Evolutionary conservation across 1,140 invertebrate genomes (phyloP), one percentile per base, ranked within the genome.

Genomic region (Drosophila sp.): DNA sequence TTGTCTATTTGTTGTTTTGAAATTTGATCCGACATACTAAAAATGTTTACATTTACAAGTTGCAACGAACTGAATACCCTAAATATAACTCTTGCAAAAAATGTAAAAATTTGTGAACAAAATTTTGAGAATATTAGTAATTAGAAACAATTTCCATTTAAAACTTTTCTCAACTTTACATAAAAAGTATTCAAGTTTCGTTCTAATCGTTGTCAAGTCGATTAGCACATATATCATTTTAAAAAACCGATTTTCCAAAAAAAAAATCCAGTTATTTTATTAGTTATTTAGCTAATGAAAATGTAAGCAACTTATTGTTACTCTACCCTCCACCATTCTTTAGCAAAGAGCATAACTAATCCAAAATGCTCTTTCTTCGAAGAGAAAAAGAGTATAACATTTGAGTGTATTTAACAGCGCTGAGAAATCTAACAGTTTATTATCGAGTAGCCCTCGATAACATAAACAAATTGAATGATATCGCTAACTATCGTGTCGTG

Each of bases 281-380:
- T 47, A 23, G 44, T 47, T 47, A 25, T 47, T 47, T 47, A 47
- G 44, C 44, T 47, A 47, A 25, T 47, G 23, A 5, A 41, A 23
- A 29, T 27, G 32, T 25, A 60, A 41, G 32, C 58, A 60, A 41
- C 17, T 17, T 4, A 32, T 33, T 33, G 29, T 32, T 33, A 44
- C 41, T 4, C 41, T 44, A 44, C 41, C 58, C 58, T 27, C 58
- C 33, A 23, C 58, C 35, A 38, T n/a, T 27, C 11, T 38, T 29
- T 1, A 40, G 6, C 60, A 61, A 61, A 61, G 33, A 61, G 35
- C 23, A 38, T 58, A 25, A 58, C 56, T 10, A 58, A 58, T 23
- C 23, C 10, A 25, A 58, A 58, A 38, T 58, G 4, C 56, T 38
- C 56, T 57, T 8, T 30, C 30, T 35, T 5, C 17, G 8, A 35